These are phyloP conservation scores for Trematomus loennbergii DNA, from an alignment of 2,113 vertebrate species.

Conservation along the genomic window DNA sequence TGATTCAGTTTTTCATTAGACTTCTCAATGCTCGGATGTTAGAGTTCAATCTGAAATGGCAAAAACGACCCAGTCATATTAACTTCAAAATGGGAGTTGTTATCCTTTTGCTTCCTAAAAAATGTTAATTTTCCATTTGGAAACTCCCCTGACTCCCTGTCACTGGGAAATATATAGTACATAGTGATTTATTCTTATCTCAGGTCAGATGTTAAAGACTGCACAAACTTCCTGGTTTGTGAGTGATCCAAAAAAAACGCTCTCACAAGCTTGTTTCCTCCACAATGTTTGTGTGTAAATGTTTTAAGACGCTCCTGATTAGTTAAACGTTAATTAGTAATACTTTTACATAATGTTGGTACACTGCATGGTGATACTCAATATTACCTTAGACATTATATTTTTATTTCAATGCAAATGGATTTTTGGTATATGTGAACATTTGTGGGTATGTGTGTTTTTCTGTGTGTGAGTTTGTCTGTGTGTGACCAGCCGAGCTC, in stretches of 20 bases:
- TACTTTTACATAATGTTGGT: not conserved
- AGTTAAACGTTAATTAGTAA: constrained; percentile 2
- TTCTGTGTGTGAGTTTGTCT: constrained; percentile 24
- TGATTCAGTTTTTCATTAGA: not conserved
- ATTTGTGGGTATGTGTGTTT: constrained; percentile 1
- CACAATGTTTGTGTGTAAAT: constrained; percentile 17
- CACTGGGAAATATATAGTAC: constrained; percentile 56
- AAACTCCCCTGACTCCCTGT: constrained; percentile 68
- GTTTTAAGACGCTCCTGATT: not conserved
- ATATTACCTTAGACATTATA: not conserved
- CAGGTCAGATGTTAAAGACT: constrained; percentile 72
- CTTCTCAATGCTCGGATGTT: constrained; percentile 5
- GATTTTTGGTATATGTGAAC: too few relatives aligned
- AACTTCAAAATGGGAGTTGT: constrained; percentile 40
- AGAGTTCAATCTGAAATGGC: constrained; percentile 9
- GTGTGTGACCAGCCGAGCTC: constrained; percentile 46
- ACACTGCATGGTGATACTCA: not conserved
- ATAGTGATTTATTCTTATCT: constrained; percentile 66
- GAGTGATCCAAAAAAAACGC: constrained; percentile 36
- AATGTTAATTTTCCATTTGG: constrained; percentile 61
- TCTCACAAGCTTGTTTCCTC: constrained; percentile 32
- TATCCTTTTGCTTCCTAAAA: constrained; percentile 57
- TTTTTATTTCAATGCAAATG: not conserved
- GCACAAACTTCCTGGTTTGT: constrained; percentile 70
- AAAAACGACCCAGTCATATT: constrained; percentile 24